phyloP scores from a whole-genome alignment of 1,140 invertebrate species.

The Sipha flava region DNA sequence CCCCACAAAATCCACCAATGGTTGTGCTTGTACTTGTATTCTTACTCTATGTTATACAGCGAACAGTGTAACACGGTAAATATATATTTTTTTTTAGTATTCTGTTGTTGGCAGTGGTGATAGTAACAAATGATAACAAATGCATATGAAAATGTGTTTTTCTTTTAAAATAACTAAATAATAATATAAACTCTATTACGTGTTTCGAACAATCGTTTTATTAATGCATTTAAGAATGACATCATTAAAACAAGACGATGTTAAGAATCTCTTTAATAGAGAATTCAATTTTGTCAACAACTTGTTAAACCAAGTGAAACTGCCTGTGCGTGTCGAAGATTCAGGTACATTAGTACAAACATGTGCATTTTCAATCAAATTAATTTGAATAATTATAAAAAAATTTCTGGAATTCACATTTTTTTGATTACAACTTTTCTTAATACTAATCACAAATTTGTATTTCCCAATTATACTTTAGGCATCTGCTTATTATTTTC shows the following conservation, averaged over 20 bases:
- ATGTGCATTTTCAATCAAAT: not conserved
- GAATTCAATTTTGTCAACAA: conserved; percentile 3
- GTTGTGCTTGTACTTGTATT: too few relatives aligned
- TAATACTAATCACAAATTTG: too few relatives aligned
- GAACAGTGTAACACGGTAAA: too few relatives aligned
- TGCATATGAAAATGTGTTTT: not conserved
- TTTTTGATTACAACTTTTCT: too few relatives aligned
- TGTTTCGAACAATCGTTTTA: not conserved
- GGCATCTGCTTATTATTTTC: too few relatives aligned
- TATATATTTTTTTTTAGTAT: too few relatives aligned
- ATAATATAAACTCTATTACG: too few relatives aligned
- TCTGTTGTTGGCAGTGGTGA: not conserved
- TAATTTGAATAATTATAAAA: too few relatives aligned
- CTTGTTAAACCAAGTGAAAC: conserved; percentile 1
- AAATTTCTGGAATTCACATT: too few relatives aligned
- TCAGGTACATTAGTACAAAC: conserved; percentile 5
- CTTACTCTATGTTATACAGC: too few relatives aligned
- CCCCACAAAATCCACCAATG: too few relatives aligned
- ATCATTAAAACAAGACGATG: not conserved
- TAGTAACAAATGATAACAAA: not conserved
- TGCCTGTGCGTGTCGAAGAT: not conserved
- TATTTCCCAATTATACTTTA: too few relatives aligned
- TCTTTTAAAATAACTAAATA: not conserved
- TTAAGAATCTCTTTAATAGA: conserved; percentile 4
- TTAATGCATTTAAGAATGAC: conserved; percentile 5